These are phyloP conservation scores for Hemaris fuciformis DNA, from an alignment of 2,888 invertebrate genomes.

Conservation along the genomic window DNA sequence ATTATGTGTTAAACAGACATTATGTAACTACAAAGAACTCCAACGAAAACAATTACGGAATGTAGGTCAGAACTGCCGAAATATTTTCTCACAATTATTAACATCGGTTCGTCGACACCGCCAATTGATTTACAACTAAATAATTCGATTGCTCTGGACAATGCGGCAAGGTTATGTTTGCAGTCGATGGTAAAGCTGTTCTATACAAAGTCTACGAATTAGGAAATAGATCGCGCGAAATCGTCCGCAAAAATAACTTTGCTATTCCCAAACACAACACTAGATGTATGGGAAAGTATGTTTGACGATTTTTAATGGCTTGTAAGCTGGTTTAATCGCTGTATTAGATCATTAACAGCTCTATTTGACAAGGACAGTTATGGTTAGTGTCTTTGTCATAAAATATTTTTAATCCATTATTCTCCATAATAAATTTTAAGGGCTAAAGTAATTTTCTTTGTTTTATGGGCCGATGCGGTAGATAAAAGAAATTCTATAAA, in stretches of 20 bases:
- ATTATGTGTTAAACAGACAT: too few relatives aligned
- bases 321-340: background rate
- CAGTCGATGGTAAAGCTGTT: background rate
- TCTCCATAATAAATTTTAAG: too few relatives aligned
- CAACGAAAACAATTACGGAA: background rate
- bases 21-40: background rate
- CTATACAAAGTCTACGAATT: background rate
- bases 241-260: background rate
- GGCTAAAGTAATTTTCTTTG: too few relatives aligned
- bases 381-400: too few relatives aligned
- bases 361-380: too few relatives aligned
- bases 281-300: background rate
- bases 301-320: background rate
- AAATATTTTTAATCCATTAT: too few relatives aligned
- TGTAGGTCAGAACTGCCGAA: background rate
- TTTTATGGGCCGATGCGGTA: too few relatives aligned
- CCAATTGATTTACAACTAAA: conserved; percentile 12
- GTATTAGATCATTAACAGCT: background rate
- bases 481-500: too few relatives aligned
- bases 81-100: conserved; percentile 12
- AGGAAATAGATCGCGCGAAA: background rate
- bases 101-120: background rate
- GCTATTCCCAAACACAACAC: background rate
- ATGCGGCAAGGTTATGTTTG: background rate
- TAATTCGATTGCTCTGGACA: background rate